Evolutionary conservation across 1,140 invertebrate species (phyloP).

Genomic region (Olivierus martensii): DNA sequence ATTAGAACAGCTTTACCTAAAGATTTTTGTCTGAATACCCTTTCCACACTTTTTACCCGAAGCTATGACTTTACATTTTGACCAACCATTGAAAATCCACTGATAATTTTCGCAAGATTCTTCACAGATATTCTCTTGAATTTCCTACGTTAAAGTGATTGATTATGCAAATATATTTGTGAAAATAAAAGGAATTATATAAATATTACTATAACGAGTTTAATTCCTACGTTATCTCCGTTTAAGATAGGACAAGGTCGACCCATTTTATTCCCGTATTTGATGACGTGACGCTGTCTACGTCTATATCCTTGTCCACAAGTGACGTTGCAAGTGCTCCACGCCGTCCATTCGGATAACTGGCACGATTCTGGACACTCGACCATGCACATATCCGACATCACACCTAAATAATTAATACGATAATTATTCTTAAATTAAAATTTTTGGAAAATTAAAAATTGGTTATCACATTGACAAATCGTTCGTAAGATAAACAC

Average conservation of each 20-base stretch:
- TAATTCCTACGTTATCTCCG: conserved; percentile 2
- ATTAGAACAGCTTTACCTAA: conserved; percentile 24
- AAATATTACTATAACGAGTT: neutral
- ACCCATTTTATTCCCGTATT: conserved; percentile 15
- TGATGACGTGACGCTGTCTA: conserved; percentile 19
- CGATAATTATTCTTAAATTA: too few relatives aligned
- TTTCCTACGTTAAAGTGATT: conserved; percentile 6
- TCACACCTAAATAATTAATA: neutral
- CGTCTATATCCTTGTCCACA: conserved; percentile 20
- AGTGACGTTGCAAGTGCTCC: conserved; percentile 13
- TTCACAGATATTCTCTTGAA: conserved; percentile 21
- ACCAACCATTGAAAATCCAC: conserved; percentile 33
- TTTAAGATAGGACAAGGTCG: conserved; percentile 2
- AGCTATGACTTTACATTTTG: conserved; percentile 31
- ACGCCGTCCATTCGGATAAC: conserved; percentile 16
- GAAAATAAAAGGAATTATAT: too few relatives aligned
- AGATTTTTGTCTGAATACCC: conserved; percentile 31
- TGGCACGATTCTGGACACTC: conserved; percentile 12
- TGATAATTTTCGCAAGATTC: conserved; percentile 18
- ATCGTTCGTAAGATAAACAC: too few relatives aligned
- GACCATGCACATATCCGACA: conserved; percentile 7
- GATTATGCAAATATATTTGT: too few relatives aligned
- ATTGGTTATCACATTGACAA: too few relatives aligned
- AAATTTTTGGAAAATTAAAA: too few relatives aligned
- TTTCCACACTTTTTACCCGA: conserved; percentile 27